These are phyloP conservation scores for Wiebesia pumilae DNA, from an alignment of 1,140 invertebrate genomes.

Conservation along the genomic window DNA sequence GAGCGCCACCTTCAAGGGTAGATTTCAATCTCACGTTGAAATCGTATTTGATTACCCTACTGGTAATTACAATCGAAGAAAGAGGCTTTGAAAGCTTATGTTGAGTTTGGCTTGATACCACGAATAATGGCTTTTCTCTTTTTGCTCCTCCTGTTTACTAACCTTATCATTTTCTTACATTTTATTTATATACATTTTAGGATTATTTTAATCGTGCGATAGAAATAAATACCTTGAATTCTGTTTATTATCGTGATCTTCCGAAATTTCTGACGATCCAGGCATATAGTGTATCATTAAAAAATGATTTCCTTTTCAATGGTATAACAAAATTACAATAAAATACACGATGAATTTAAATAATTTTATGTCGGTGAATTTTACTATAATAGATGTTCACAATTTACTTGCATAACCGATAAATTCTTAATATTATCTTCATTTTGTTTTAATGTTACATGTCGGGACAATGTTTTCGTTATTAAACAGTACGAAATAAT, in stretches of 20 bases:
- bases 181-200: neutral
- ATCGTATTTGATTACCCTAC: slow-evolving; percentile 50
- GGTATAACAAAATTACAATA: too few species aligned
- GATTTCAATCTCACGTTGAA: slow-evolving; percentile 61
- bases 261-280: neutral
- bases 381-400: too few species aligned
- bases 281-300: too few species aligned
- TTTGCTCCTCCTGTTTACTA: neutral
- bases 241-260: neutral
- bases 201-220: neutral
- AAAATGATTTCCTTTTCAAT: too few species aligned
- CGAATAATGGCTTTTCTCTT: neutral
- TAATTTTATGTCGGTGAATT: too few species aligned
- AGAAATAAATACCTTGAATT: neutral
- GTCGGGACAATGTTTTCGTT: too few species aligned
- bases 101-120: neutral
- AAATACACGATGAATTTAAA: too few species aligned
- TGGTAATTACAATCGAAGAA: slow-evolving; percentile 43
- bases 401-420: too few species aligned
- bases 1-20: slow-evolving; percentile 59
- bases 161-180: neutral
- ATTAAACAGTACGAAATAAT: too few species aligned
- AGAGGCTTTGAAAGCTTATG: slow-evolving; percentile 15
- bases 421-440: too few species aligned
- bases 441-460: too few species aligned